Percentiles rank a stretch among this genome's conserved stretches.
These are phyloP conservation scores for Magallana nippona DNA, from an alignment of 2,888 invertebrate genomes.

Conservation along the genomic window DNA sequence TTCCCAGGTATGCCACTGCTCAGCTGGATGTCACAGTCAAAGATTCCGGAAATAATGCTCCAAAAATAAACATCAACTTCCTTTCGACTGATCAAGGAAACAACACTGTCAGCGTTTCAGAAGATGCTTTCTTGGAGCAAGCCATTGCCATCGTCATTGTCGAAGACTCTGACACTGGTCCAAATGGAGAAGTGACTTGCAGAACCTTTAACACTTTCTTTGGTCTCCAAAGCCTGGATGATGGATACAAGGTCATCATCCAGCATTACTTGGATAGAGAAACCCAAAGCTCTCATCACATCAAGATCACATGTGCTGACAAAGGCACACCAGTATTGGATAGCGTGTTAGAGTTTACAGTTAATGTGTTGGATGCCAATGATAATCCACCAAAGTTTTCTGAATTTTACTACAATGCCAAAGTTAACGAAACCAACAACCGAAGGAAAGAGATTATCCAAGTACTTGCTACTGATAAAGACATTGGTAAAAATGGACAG, in stretches of 20 bases:
- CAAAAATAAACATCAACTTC: slow-evolving; percentile 46
- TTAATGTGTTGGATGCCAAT: slow-evolving; percentile 48
- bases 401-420: slow-evolving; percentile 39
- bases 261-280: slow-evolving; percentile 51
- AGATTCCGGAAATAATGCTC: slow-evolving; percentile 52
- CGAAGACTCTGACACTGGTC: slow-evolving; percentile 46
- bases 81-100: slow-evolving; percentile 29
- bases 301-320: slow-evolving; percentile 50
- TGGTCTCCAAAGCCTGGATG: slow-evolving; percentile 41
- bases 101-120: slow-evolving; percentile 40
- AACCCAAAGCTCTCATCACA: slow-evolving; percentile 33
- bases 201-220: slow-evolving; percentile 50
- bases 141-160: slow-evolving; percentile 48
- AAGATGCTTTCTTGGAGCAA: slow-evolving; percentile 36
- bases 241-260: slow-evolving; percentile 50
- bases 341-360: slow-evolving; percentile 41
- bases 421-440: slow-evolving; percentile 46
- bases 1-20: slow-evolving; percentile 42
- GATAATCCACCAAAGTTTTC: slow-evolving; percentile 51
- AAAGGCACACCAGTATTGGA: slow-evolving; percentile 50
- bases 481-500: slow-evolving; percentile 42
- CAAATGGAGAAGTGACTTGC: slow-evolving; percentile 48
- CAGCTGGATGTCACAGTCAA: slow-evolving; percentile 42
- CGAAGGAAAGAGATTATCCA: slow-evolving; percentile 42
- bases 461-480: slow-evolving; percentile 47